phyloP scores from a whole-genome alignment of 2,797 vertebrate species.

The Falco peregrinus region DNA sequence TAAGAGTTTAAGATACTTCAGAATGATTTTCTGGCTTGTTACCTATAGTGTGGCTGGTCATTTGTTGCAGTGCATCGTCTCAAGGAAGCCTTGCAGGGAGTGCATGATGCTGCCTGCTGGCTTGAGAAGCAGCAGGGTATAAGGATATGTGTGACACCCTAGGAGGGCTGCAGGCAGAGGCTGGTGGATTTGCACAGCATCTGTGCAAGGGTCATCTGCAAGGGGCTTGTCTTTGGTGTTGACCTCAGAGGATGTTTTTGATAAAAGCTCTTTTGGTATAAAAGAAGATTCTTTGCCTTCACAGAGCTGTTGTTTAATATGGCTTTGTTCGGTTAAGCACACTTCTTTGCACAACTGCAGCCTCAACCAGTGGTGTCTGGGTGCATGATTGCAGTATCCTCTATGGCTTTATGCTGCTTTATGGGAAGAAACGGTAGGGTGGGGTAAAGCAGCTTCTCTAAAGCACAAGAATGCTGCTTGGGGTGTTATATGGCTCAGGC shows the following conservation, averaged over 20 bases:
- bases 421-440: neutral
- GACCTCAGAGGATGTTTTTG: neutral
- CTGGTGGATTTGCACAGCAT: neutral
- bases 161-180: neutral
- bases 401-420: neutral
- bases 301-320: neutral
- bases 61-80: neutral
- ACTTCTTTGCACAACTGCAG: neutral
- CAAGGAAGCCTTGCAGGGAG: neutral
- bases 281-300: neutral
- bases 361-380: neutral
- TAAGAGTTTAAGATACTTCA: neutral
- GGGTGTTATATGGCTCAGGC: neutral
- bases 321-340: neutral
- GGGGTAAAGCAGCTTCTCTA: neutral
- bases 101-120: neutral
- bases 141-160: neutral
- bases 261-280: neutral
- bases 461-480: neutral
- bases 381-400: neutral
- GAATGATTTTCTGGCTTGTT: neutral
- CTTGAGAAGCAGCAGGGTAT: neutral
- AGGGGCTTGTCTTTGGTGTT: neutral
- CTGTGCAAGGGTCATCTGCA: neutral
- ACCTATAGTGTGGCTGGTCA: neutral